Base-by-base conservation (phyloP, 1,140 invertebrate genomes). In the Lepidotrigona ventralis region DNA sequence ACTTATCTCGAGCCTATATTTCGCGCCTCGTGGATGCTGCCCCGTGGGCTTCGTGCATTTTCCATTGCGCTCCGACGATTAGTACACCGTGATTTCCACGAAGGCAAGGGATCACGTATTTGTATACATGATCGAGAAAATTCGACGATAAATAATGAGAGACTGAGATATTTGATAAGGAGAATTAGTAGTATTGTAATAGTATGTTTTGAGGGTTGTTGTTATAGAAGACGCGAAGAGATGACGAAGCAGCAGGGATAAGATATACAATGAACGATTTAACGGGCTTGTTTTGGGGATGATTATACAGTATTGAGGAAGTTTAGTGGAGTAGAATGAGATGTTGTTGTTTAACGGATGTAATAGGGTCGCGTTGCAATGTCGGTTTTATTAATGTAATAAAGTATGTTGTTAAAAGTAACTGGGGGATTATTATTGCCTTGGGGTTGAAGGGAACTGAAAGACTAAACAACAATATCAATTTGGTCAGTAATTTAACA, bases 281-380 rank as follows among this genome's bases (percentile, higher is more conserved):
- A 23, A 71, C 39, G n/a, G 51, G 71, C n/a, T 72, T 73, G 51
- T 73, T 73, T 73, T 39, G 71, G 46, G 51, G 71, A 73, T 54
- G 51, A 73, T 73, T 73, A 29, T 54, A 51, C 71, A n/a, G 51
- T n/a, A 29, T 54, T 29, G 71, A 29, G 46, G 51, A 73, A 73
- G 71, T 54, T 73, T 73, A 54, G 51, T 21, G n/a, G 17, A 73
- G 33, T 73, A 21, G 26, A 73, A 54, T n/a, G 71, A 46, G 69
- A 14, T 21, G 51, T 54, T 71, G 69, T 71, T 53, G n/a, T n/a
- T n/a, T n/a, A n/a, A n/a, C n/a, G 12, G 46, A n/a, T 51, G 51
- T 39, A 51, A 51, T 73, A 54, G 71, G 51, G 51, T 54, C 4
- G 70, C 9, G 70, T 17, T 72, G 46, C n/a, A 26, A 26, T 72